Base-by-base conservation (phyloP, 2,113 vertebrate genomes). In the Abramis brama region DNA sequence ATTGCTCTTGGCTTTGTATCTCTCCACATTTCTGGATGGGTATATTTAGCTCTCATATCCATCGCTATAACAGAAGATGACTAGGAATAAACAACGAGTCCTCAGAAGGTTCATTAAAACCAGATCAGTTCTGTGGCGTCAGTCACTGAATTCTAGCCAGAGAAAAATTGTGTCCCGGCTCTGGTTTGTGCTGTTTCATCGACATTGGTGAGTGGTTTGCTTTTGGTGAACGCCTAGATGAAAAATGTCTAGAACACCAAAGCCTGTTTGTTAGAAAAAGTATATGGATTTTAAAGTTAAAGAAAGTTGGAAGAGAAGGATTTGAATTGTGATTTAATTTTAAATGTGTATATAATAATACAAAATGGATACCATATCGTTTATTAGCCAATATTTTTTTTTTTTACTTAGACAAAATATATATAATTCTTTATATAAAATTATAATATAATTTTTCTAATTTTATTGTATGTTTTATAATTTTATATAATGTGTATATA, bases 1-100 rank as follows among this genome's bases (percentile, higher is more conserved):
- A 78, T 83, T 88, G 87, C 84, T 85, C 39, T 83, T 80, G 82
- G 79, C 71, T 82, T 55, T 87, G 43, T 62, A 23, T 87, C 68
- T 79, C 55, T 81, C 12, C 60, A 60, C 78, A 83, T 77, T 66
- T 82, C 79, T 79, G 19, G 33, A 76, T 77, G 79, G 27, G 83
- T 88, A 84, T 60, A 85, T 88, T 85, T 85, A 82, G 83, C 47
- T 50, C 45, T 47, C n/a, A 47, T 27, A 39, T 80, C 59, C 33
- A 64, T n/a, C 9, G 8, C 59, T 80, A 80, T 80, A 45, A 47
- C 36, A 80, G 39, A 25, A 30, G 36, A 80, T 64, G 60, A 62
- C 59, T 62, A 57, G 8, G 62, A 80, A 30, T 80, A 80, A 80
- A 80, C 59, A 80, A 47, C 59, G 21, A 80, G 59, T 27, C 23